Conservation (phyloP, 1,140 invertebrate species). For the Bactericera cockerelli region DNA sequence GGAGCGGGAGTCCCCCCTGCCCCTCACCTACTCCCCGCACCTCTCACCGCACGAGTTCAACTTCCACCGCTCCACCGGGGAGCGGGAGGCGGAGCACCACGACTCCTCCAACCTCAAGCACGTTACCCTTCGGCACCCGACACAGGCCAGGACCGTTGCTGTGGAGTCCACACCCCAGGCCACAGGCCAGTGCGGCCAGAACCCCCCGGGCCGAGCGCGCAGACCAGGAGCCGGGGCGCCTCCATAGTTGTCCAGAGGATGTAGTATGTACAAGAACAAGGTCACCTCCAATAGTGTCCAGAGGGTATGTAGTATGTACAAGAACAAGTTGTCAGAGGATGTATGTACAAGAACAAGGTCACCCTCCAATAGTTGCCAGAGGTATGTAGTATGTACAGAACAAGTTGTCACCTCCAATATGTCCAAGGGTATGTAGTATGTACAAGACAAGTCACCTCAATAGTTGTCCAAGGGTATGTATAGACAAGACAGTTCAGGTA, state of each 20-base stretch:
- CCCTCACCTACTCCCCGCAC: conserved; percentile 10
- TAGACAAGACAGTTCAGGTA: too few relatives aligned
- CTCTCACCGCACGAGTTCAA: conserved; percentile 11
- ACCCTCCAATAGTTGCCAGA: too few relatives aligned
- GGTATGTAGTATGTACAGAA: too few relatives aligned
- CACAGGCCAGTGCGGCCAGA: neutral
- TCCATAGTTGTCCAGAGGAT: conserved; percentile 34
- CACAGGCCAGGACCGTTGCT: conserved; percentile 27
- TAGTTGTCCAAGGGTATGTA: too few relatives aligned
- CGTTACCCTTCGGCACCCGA: conserved; percentile 20
- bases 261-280: too few relatives aligned
- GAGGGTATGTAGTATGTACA: too few relatives aligned
- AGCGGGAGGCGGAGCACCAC: neutral
- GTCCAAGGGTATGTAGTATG: too few relatives aligned
- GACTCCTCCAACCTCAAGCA: conserved; percentile 1
- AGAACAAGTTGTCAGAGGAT: too few relatives aligned
- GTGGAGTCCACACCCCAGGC: conserved; percentile 21
- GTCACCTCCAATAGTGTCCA: too few relatives aligned
- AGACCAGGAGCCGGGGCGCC: conserved; percentile 25
- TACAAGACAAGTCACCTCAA: too few relatives aligned
- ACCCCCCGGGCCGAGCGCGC: neutral
- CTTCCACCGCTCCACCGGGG: neutral
- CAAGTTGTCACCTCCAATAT: too few relatives aligned
- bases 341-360: too few relatives aligned
- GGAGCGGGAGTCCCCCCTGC: conserved; percentile 19